Conservation (phyloP, 2,113 vertebrate genomes). For the Myiagra hebetior region DNA sequence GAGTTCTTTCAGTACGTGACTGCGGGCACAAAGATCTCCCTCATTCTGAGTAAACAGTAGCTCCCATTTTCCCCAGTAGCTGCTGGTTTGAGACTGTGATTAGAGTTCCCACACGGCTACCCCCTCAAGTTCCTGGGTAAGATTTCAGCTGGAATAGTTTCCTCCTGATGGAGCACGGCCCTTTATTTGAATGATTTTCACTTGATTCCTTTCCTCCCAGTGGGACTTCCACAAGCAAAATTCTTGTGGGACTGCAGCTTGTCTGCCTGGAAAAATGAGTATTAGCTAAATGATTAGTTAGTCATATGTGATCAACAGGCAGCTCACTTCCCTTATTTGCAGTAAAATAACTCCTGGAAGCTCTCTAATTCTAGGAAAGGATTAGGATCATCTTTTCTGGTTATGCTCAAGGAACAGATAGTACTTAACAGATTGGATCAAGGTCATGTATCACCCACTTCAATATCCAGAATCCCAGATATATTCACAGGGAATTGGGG, state of each 20-base stretch:
- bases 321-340: neutral
- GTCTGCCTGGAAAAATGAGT: constrained; percentile 26
- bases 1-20: neutral
- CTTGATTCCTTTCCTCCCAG: neutral
- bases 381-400: neutral
- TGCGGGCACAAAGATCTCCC: constrained; percentile 37
- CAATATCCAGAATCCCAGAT: neutral
- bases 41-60: constrained; percentile 42
- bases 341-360: neutral
- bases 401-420: neutral
- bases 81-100: neutral
- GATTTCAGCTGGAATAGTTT: constrained; percentile 51
- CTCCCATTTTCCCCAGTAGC: constrained; percentile 39
- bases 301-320: neutral
- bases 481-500: neutral
- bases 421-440: neutral
- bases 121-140: constrained; percentile 44
- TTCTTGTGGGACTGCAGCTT: neutral
- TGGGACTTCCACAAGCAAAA: neutral
- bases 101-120: constrained; percentile 37
- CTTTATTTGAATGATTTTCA: constrained; percentile 30
- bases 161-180: neutral
- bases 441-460: neutral
- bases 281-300: neutral
- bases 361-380: neutral